Percentiles rank a stretch among this genome's conserved stretches.
Evolutionary conservation across 2,888 invertebrate species (phyloP).

Genomic region (Sturmia bella): DNA sequence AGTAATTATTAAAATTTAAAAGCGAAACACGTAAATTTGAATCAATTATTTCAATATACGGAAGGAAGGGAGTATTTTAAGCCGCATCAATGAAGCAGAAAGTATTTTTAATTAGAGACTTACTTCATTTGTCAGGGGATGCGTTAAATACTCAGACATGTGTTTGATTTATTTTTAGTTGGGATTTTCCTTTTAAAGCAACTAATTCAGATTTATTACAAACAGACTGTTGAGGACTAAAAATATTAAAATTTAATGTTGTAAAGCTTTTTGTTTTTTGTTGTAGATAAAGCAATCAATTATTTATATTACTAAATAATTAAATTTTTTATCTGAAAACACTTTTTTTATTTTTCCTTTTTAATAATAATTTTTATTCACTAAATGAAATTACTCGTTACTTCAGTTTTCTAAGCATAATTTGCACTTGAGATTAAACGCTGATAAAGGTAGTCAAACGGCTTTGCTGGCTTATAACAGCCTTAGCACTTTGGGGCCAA

Average conservation of each 20-base stretch:
- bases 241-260: background rate
- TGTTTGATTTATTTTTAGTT: slow-evolving; percentile 27
- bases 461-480: no score
- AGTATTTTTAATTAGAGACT: slow-evolving; percentile 13
- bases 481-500: no score
- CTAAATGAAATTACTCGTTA: no score
- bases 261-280: no score
- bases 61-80: background rate
- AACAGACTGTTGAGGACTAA: slow-evolving; percentile 1
- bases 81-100: slow-evolving; percentile 31
- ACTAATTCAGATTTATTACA: slow-evolving; percentile 15
- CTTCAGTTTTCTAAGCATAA: no score
- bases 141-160: slow-evolving; percentile 39
- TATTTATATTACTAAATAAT: no score
- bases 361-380: no score
- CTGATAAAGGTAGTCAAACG: no score
- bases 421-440: no score
- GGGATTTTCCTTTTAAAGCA: background rate
- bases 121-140: slow-evolving; percentile 24
- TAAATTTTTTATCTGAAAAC: no score
- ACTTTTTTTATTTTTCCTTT: no score
- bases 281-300: no score
- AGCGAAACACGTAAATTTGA: slow-evolving; percentile 9
- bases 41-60: slow-evolving; percentile 9
- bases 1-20: slow-evolving; percentile 19